Base-by-base conservation (phyloP, 2,888 invertebrate species). In the Parnassius smintheus region DNA sequence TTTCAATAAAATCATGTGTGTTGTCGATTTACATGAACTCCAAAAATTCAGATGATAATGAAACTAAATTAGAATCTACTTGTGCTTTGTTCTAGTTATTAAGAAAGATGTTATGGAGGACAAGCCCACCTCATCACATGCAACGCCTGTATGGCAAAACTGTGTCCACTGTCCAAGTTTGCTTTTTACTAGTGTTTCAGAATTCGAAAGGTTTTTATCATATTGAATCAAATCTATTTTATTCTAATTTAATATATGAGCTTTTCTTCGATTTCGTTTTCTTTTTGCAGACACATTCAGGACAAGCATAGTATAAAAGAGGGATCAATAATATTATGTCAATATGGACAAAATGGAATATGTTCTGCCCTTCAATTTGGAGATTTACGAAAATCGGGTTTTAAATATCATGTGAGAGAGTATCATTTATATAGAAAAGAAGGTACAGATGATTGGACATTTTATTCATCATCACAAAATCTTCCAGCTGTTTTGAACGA, bases 401-500 rank as follows among this genome's bases (percentile, higher is more conserved):
- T 98, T 82, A 95, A 96, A 86, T 95, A 95, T 71, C 98, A 98
- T 82, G 95, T 97, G 59, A 92, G 94, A 66, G 95, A 95, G 76
- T 93, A 94, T 72, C 94, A 94, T 75, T 85, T 93, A 63, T 86
- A 81, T 70, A 77, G 81, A 22, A 84, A 81, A 65, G 77, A 82
- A 66, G 70, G 63, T 13, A 81, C 86, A 64, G 93, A 95, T 76
- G 86, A 93, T 81, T 98, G 97, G 97, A 95, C 95, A n/a, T 93
- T 97, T 65, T 98, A 96, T 85, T 96, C 97, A 57, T 97, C 98
- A 59, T 95, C 97, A 59, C 98, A 98, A 87, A 99, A 98, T 87
- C 93, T 99, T 69, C 97, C 99, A 48, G 98, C 98, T 63, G 98
- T 98, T 70, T 93, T 99, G 67, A 99, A 98, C 89, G 98, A 99